Percentiles rank a stretch among this genome's conserved stretches.
Evolutionary conservation across 2,797 vertebrate genomes (phyloP).

Genomic region (Meda fulgida): DNA sequence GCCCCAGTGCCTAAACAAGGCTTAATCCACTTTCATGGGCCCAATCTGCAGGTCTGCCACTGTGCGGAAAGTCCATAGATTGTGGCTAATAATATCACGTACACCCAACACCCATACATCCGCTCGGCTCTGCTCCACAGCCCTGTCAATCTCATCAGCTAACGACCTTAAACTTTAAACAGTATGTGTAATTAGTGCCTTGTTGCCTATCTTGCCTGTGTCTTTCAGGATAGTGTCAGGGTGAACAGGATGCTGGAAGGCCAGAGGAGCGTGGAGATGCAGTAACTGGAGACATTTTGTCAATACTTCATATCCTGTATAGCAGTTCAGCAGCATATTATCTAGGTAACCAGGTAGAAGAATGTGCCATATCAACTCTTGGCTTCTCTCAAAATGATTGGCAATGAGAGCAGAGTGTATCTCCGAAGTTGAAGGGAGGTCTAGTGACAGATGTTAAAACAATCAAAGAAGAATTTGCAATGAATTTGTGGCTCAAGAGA

Average conservation of each 20-base stretch:
- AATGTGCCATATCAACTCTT: conserved; percentile 19
- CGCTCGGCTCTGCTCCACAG: neutral
- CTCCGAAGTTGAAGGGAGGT: conserved; percentile 36
- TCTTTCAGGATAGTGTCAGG: neutral
- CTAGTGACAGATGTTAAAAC: conserved; percentile 45
- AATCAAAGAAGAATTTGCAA: conserved; percentile 48
- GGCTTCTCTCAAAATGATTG: conserved; percentile 32
- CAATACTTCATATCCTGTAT: conserved; percentile 52
- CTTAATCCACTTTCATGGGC: conserved; percentile 74
- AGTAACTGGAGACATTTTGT: conserved; percentile 55
- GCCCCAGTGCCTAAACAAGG: conserved; percentile 67
- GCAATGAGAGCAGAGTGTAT: conserved; percentile 46
- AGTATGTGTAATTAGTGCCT: conserved; percentile 13
- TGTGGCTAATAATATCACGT: conserved; percentile 62
- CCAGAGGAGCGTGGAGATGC: conserved; percentile 20
- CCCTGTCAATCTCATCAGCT: conserved; percentile 2
- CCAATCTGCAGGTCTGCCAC: conserved; percentile 67
- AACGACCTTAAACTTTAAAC: conserved; percentile 28
- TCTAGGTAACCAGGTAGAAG: conserved; percentile 57
- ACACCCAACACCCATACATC: conserved; percentile 3
- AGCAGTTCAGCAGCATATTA: conserved; percentile 43
- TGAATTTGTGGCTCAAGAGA: conserved; percentile 47
- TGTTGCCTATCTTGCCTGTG: conserved; percentile 15
- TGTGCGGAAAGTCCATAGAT: conserved; percentile 67
- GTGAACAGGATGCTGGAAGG: conserved; percentile 9